A percentile compares a stretch with the other conserved stretches of the same genome.
Evolutionary conservation across 2,888 invertebrate species (phyloP).

Genomic region (Tethea ocularis): DNA sequence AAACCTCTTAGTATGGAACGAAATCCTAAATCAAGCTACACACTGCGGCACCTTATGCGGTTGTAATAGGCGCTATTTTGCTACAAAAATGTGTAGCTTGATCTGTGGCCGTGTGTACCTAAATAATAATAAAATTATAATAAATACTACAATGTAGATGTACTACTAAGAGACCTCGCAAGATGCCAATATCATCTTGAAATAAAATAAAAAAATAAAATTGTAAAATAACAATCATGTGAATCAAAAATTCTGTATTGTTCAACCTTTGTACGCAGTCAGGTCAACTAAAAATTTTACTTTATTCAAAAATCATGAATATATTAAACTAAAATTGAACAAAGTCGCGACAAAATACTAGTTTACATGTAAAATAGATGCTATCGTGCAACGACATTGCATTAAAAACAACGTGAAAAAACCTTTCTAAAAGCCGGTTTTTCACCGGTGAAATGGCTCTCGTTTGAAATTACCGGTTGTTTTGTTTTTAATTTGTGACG

Average conservation of each 20-base stretch:
- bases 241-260: not conserved
- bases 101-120: no score
- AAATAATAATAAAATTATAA: no score
- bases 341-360: not conserved
- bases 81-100: no score
- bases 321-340: not conserved
- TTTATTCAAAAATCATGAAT: not conserved
- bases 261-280: not conserved
- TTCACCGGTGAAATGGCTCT: conserved; percentile 20
- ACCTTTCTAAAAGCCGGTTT: conserved; percentile 19
- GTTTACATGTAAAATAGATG: conserved; percentile 5
- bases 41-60: no score
- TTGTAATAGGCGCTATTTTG: no score
- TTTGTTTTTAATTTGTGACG: not conserved
- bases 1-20: no score
- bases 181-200: no score
- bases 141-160: not conserved
- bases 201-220: no score
- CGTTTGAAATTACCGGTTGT: conserved; percentile 18
- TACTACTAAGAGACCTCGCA: no score
- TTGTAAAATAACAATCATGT: not conserved
- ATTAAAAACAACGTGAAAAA: not conserved
- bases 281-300: not conserved
- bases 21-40: no score
- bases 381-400: conserved; percentile 7